Base-by-base conservation (phyloP, 2,888 invertebrate genomes). In the Pseudeuparius sepicola region DNA sequence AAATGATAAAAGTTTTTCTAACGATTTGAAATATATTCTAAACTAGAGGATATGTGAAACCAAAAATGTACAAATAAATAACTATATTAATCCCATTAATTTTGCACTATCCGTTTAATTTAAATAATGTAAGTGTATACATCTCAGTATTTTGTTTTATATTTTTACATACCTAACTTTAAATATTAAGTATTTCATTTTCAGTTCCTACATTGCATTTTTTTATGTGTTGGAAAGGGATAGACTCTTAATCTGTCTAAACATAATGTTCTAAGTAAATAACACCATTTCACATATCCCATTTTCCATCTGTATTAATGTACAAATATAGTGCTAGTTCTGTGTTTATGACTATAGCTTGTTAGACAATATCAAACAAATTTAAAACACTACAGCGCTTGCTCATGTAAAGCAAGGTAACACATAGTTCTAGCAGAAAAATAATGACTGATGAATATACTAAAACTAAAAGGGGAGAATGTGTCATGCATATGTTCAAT, bases 11-110 rank as follows among this genome's bases (percentile, higher is more conserved):
- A 18, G 39, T 44, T 49, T 43, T 48, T 48, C 46, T 48, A 42
- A 42, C 41, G 41, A 41, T 45, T 43, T 43, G 41, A 46, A 43
- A 39, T 46, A 48, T 47, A 48, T 50, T 50, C 49, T 49, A 46
- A 48, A 48, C 44, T 45, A 40, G 48, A 40, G 43, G 51, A 50
- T 52, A 50, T 50, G 48, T 50, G 49, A 50, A 50, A 52, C 46
- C 42, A 41, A 37, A 31, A 43, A 45, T 48, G 50, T 51, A 51
- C 49, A 50, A 50, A 50, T 45, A 44, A 41, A 37, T 37, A 27
- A 29, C 27, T 29, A 33, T n/a, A 20, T 20, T 20, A 20, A 20
- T n/a, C 20, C n/a, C 20, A 20, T n/a, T 20, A 20, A 20, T 20
- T 20, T 20, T 20, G 20, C 6, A 20, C 20, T 20, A 6, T 46